A percentile compares a stretch with the other conserved stretches of the same genome.
These are phyloP conservation scores for Leptopilina drosophilae DNA, from an alignment of 2,888 invertebrate species.

Conservation along the genomic window DNA sequence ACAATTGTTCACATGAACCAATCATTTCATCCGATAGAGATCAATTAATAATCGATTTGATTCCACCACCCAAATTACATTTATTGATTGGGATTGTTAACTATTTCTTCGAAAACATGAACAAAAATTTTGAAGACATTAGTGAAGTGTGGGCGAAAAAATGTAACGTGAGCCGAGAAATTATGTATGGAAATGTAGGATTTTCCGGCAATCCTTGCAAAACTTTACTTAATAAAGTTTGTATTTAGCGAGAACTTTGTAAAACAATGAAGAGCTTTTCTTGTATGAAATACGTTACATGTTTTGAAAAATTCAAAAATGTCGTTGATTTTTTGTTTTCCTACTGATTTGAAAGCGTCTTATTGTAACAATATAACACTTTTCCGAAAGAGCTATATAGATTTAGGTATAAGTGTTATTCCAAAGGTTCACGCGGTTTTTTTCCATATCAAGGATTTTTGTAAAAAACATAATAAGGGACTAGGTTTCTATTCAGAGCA, in stretches of 20 bases:
- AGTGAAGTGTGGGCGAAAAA: conserved; percentile 39
- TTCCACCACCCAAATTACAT: conserved; percentile 39
- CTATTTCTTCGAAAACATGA: conserved; percentile 33
- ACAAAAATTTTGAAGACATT: conserved; percentile 2
- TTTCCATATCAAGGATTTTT: too few relatives aligned
- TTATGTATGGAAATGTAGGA: conserved; percentile 23
- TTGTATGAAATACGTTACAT: conserved; percentile 32
- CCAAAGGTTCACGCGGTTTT: too few relatives aligned
- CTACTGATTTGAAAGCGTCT: conserved; percentile 12
- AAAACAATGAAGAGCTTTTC: conserved; percentile 17
- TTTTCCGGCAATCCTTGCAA: conserved; percentile 33
- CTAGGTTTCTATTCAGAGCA: conserved; percentile 21
- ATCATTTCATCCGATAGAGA: conserved; percentile 37
- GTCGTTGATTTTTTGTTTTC: conserved; percentile 37
- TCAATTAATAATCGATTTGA: conserved; percentile 33
- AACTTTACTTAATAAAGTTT: conserved; percentile 25
- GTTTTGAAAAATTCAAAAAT: conserved; percentile 22
- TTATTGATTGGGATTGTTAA: conserved; percentile 40
- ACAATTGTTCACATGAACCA: conserved; percentile 30
- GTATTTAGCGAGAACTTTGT: conserved; percentile 1
- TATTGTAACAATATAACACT: conserved; percentile 9
- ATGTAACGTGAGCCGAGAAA: conserved; percentile 37
- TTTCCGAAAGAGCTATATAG: conserved; percentile 28
- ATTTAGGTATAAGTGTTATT: background rate
- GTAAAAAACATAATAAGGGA: background rate